Evolutionary conservation across 1,140 invertebrate species (phyloP), one percentile per base, ranked within the genome.

Genomic region (Philotrypesis tridentata): DNA sequence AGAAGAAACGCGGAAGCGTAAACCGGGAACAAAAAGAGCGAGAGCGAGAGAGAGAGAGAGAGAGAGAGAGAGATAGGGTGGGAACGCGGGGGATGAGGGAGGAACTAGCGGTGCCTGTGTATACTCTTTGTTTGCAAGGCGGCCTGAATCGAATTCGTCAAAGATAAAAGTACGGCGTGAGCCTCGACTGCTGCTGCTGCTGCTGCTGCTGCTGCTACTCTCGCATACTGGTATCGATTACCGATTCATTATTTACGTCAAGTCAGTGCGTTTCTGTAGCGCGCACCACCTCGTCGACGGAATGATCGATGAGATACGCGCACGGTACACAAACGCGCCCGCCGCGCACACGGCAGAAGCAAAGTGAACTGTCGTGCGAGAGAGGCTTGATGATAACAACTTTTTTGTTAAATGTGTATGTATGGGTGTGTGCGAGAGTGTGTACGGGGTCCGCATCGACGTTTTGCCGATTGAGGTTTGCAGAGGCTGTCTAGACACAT

Each of bases 221-320:
- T 55, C 21, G 48, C n/a, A 55, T 55, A 55, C 31, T 21, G 27
- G 31, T 74, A 74, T 80, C 71, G 79, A 80, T 67, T 80, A 55
- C 25, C 71, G 60, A 74, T 80, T 80, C 70, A 80, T 80, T 80
- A 74, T 80, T 80, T 72, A 73, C 78, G 55, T 29, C 48, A 6
- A 55, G 48, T 27, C 31, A 17, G 6, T 43, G 40, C 40, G 33
- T 37, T 37, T 9, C 4, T 43, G 40, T 11, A 43, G 2, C 48
- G 48, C 21, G 48, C n/a, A 73, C 40, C 55, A 63, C 55, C 23
- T 33, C 27, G n/a, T n/a, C 9, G 74, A 65, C 14, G 31, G 67
- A 48, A 71, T 79, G 76, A 79, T 79, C 76, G 67, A 79, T 79
- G 76, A 14, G 43, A 77, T 55, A 23, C 70, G 33, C 67, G 7